A percentile compares a stretch with the other conserved stretches of the same genome.
These are phyloP conservation scores for Chironex yamaguchii DNA, from an alignment of 30 jellyfish, hydroid and myxozoan species.

Conservation along the genomic window DNA sequence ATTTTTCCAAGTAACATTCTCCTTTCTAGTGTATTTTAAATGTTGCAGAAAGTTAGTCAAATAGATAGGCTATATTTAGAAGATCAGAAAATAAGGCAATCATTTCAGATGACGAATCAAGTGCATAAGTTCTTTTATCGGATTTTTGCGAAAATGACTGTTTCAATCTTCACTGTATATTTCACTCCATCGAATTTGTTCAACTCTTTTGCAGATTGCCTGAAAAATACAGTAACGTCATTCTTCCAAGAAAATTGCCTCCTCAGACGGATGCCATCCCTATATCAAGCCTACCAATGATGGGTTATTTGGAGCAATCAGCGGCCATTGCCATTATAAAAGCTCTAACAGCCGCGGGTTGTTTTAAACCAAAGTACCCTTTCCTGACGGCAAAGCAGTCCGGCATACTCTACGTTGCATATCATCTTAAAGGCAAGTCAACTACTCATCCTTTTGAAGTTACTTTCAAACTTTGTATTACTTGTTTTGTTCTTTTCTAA, in stretches of 20 bases:
- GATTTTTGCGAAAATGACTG: neutral
- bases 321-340: conserved; percentile 68
- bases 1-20: no score
- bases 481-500: neutral
- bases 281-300: conserved; percentile 82
- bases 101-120: no score
- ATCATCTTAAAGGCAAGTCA: conserved; percentile 86
- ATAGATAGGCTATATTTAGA: no score
- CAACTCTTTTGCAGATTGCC: conserved; percentile 73
- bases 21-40: no score
- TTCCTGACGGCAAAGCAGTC: conserved; percentile 85
- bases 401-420: conserved; percentile 85
- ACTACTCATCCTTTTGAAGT: neutral
- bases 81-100: no score
- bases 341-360: conserved; percentile 92
- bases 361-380: conserved; percentile 90
- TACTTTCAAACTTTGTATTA: neutral
- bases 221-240: conserved; percentile 62
- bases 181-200: no score
- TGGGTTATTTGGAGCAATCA: conserved; percentile 95
- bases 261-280: conserved; percentile 84
- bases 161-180: neutral
- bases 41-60: no score
- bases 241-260: conserved; percentile 87
- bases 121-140: no score